A percentile compares a stretch with the other conserved stretches of the same genome.
Conservation (phyloP, 1,140 invertebrate species). For the Atta cephalotes region DNA sequence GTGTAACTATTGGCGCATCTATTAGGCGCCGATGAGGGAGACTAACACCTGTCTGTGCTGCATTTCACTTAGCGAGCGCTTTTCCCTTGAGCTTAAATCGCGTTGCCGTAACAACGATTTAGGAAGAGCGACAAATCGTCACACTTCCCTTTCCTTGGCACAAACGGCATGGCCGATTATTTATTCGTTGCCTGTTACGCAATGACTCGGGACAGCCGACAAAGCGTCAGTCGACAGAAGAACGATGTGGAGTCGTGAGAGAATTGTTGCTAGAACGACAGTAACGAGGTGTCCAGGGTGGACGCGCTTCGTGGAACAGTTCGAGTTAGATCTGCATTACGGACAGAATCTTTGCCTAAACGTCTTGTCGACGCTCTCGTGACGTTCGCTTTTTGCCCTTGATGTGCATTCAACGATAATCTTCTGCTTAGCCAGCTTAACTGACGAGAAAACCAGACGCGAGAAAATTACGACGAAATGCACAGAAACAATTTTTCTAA, state of each 20-base stretch:
- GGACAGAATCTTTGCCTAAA: constrained; percentile 5
- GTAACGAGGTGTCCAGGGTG: constrained; percentile 34
- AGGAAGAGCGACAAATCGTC: constrained; percentile 64
- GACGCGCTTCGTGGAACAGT: constrained; percentile 39
- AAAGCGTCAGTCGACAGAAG: constrained; percentile 37
- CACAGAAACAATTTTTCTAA: neutral
- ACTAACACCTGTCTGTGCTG: constrained; percentile 31
- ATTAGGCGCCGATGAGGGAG: constrained; percentile 34
- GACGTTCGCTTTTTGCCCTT: constrained; percentile 18
- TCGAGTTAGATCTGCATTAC: constrained; percentile 42
- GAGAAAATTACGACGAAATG: neutral
- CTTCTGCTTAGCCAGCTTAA: constrained; percentile 18
- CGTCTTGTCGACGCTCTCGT: constrained; percentile 46
- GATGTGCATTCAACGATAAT: neutral
- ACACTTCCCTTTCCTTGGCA: constrained; percentile 54
- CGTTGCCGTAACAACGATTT: constrained; percentile 13
- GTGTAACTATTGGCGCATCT: constrained; percentile 45
- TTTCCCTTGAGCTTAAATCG: constrained; percentile 39
- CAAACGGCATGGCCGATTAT: constrained; percentile 59
- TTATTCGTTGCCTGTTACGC: constrained; percentile 66
- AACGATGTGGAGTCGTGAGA: constrained; percentile 54
- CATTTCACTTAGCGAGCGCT: neutral
- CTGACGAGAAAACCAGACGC: neutral
- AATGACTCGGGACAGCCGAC: constrained; percentile 64
- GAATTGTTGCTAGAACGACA: constrained; percentile 41